Base-by-base conservation (phyloP, 2,113 vertebrate genomes). In the Rissa tridactyla region DNA sequence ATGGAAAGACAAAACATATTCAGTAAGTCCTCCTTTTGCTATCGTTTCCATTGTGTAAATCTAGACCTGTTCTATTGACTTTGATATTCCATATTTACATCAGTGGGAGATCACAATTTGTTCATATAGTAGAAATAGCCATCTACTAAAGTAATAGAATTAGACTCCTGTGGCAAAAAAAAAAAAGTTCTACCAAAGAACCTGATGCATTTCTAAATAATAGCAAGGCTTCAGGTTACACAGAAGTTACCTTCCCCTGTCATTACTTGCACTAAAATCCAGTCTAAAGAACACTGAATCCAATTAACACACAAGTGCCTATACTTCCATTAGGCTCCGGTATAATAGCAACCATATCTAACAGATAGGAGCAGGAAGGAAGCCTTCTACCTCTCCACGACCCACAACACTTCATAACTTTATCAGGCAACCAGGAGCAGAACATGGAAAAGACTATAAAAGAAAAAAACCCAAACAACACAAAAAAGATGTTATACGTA, bases 401-500 rank as follows among this genome's bases (percentile, higher is more conserved):
- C 8, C 14, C 54, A 42, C 15, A 66, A 11, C 4, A 30, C 40
- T 72, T 72, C 14, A 18, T 21, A 23, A 17, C 15, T 61, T 38
- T 15, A 78, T 36, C 51, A 88, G 26, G 22, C 38, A 66, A 36
- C 6, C 44, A 30, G 38, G 8, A 87, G 16, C 7, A 94, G 13
- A 69, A 79, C 5, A 34, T 9, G 14, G 60, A 10, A 86, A 86
- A 46, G 52, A 55, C 5, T 42, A 32, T 7, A 51, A 66, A 64
- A 68, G 86, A 30, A 66, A 80, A 10, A 11, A 5, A 38, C 29
- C 16, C 58, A 44, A 44, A 21, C 11, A 14, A 6, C 29, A 29
- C 29, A 38, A 66, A 44, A 20, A 89, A 79, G 72, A 93, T 23
- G 62, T 77, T 52, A 60, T 70, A 92, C 98, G 2, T 76, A 98